phyloP scores from a whole-genome alignment of 2,888 invertebrate genomes.

The Malacosoma neustria region DNA sequence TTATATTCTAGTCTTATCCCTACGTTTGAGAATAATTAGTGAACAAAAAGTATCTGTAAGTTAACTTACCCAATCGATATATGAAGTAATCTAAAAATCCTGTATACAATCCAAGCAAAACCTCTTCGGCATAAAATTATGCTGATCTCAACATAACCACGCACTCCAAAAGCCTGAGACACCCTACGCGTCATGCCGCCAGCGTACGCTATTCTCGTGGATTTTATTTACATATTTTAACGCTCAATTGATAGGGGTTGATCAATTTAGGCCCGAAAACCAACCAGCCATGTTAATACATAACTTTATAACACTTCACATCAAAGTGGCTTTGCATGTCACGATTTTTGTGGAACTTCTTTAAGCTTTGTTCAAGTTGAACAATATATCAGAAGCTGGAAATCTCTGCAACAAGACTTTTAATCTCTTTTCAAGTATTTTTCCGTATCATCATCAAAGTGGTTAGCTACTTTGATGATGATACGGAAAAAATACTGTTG shows the following conservation, averaged over 20 bases:
- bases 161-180: conserved; percentile 8
- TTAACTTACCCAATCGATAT: background rate
- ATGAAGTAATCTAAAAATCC: background rate
- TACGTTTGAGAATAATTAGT: no score
- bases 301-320: conserved; percentile 13
- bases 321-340: background rate
- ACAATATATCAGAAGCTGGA: no score
- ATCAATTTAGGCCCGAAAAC: conserved; percentile 45
- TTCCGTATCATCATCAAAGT: no score
- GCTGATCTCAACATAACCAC: background rate
- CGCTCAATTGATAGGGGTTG: conserved; percentile 68
- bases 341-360: background rate
- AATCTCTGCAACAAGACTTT: no score
- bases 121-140: conserved; percentile 3
- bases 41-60: no score
- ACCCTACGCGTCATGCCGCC: conserved; percentile 31
- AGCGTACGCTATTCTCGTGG: conserved; percentile 45
- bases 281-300: conserved; percentile 20
- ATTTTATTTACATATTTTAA: conserved; percentile 69
- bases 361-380: no score
- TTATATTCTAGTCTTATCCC: no score
- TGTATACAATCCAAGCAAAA: background rate
- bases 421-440: no score
- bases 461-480: no score
- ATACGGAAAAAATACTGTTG: no score